Evolutionary conservation across 2,888 invertebrate species (phyloP).

Genomic region (Athalia cordata): DNA sequence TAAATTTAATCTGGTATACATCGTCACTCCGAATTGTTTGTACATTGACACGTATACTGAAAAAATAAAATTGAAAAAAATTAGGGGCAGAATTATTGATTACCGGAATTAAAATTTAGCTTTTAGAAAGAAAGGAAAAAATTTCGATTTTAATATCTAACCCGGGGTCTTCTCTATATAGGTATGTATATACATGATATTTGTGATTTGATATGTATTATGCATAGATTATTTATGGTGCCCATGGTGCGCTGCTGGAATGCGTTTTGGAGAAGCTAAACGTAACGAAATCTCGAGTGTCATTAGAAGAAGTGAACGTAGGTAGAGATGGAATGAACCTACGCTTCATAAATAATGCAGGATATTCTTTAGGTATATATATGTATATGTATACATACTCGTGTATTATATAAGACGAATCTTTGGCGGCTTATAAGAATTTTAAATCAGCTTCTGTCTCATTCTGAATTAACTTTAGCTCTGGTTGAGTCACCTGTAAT

Average conservation of each 20-base stretch:
- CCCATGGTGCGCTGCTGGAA: background rate
- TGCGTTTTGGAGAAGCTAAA: background rate
- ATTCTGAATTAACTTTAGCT: slow-evolving; percentile 4
- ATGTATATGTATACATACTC: too few species aligned
- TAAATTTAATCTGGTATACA: background rate
- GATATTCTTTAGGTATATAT: background rate
- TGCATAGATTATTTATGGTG: background rate
- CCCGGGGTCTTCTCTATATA: too few species aligned
- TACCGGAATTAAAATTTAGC: too few species aligned
- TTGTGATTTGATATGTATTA: too few species aligned
- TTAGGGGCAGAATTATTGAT: too few species aligned
- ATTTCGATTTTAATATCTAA: too few species aligned
- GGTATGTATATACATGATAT: too few species aligned
- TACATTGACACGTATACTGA: too few species aligned
- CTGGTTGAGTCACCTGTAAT: slow-evolving; percentile 1
- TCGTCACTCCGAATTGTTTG: background rate
- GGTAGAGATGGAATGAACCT: background rate
- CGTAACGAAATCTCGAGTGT: slow-evolving; percentile 1
- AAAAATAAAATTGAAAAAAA: too few species aligned
- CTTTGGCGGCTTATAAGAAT: slow-evolving; percentile 16
- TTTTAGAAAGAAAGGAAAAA: too few species aligned
- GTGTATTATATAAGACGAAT: slow-evolving; percentile 7
- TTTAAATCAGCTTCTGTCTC: slow-evolving; percentile 21
- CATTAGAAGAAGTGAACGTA: slow-evolving; percentile 21
- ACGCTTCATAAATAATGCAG: slow-evolving; percentile 26